phyloP scores from a whole-genome alignment of 1,140 invertebrate species.

The Maconellicoccus hirsutus region DNA sequence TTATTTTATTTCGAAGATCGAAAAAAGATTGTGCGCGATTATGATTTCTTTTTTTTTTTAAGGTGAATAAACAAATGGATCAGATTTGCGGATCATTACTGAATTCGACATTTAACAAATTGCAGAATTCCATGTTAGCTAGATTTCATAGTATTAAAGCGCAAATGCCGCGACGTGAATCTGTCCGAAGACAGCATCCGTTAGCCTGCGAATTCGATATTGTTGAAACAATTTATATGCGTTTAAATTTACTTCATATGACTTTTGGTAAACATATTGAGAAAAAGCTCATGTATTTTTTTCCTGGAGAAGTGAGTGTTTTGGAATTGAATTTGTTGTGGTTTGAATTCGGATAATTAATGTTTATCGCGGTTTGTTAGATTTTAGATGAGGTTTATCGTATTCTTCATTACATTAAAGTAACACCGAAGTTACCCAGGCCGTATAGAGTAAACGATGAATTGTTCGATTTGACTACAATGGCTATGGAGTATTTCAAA shows the following conservation, averaged over 20 bases:
- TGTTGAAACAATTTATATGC: constrained; percentile 78
- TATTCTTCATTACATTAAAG: constrained; percentile 68
- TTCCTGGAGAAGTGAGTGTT: constrained; percentile 63
- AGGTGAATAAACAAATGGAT: constrained; percentile 70
- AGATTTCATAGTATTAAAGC: constrained; percentile 64
- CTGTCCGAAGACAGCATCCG: constrained; percentile 67
- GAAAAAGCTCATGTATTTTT: constrained; percentile 78
- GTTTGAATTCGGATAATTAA: background rate
- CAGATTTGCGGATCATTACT: constrained; percentile 59
- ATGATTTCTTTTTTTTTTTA: constrained; percentile 31
- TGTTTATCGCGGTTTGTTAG: constrained; percentile 36
- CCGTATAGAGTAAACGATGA: constrained; percentile 83
- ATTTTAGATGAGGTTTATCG: constrained; percentile 62
- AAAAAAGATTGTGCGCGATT: too few relatives aligned
- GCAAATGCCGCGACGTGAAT: constrained; percentile 79
- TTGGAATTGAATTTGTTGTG: background rate
- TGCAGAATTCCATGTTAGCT: constrained; percentile 65
- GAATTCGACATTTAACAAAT: constrained; percentile 66
- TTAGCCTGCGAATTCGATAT: constrained; percentile 77
- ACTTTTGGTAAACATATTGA: constrained; percentile 85
- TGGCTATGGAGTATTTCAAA: constrained; percentile 89
- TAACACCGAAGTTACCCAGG: constrained; percentile 62
- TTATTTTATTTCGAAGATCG: too few relatives aligned
- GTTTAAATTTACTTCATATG: constrained; percentile 74
- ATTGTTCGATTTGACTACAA: constrained; percentile 79